Base-by-base conservation (phyloP, 2,113 vertebrate species). In the Antechinus stuartii region DNA sequence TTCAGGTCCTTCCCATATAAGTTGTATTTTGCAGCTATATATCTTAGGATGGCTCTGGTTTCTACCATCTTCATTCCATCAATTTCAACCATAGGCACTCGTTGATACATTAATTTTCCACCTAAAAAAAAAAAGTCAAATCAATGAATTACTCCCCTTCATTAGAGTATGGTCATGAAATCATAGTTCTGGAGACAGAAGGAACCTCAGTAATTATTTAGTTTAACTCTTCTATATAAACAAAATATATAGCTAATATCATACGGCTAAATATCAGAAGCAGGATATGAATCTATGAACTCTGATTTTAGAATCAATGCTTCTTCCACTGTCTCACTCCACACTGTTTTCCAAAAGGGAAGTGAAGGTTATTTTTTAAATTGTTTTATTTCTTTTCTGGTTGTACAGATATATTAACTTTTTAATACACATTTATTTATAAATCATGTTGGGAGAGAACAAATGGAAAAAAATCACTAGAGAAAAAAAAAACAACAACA, bases 21-120 rank as follows among this genome's bases (percentile, higher is more conserved):
- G 54, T 99, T 94, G 56, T 98, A 97, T 95, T 99, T 99, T 26
- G 95, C 98, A 90, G 98, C 98, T 6, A 98, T 98, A 94, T 98
- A 99, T 90, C 98, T 98, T 89, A 99, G 42, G 92, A 99, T 99
- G 0, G 99, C 99, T 96, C 98, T 99, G 26, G 98, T 98, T 97
- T 99, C 99, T n/a, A 99, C 93, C 8, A 99, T 97, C 92, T 99
- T 98, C 99, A 99, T 98, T 54, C 99, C 99, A 96, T 99, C 98
- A 0, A 98, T 98, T 95, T 99, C 98, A 91, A 99, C 98, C 98
- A 98, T 8, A 16, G 99, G 98, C 52, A 99, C 97, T 94, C 99
- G 98, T 89, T 99, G 97, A 90, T 98, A 99, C 94, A 98, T 97
- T 54, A 98, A 98, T 0, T 2, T 95, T 96, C 98, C 99, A 95